phyloP scores from a whole-genome alignment of 2,113 vertebrate species.

The Turdus rufiventris region DNA sequence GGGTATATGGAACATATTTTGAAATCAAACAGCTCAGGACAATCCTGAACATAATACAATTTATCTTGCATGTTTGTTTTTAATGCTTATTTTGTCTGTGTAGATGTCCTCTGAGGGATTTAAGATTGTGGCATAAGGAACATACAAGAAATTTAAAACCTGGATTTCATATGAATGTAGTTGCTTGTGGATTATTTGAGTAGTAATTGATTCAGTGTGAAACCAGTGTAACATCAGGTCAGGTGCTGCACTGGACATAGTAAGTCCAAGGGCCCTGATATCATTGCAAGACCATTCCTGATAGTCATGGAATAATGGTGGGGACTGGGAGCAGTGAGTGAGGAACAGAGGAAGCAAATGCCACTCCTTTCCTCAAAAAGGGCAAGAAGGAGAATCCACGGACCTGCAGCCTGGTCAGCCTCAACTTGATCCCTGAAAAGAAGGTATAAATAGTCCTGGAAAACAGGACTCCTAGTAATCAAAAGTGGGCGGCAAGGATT shows the following conservation, averaged over 20 bases:
- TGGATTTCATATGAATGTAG: not conserved
- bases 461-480: not conserved
- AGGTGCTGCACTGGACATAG: not conserved
- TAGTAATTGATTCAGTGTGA: not conserved
- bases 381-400: not conserved
- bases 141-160: not conserved
- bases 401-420: not conserved
- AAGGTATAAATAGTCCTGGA: not conserved
- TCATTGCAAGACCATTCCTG: not conserved
- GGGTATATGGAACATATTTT: not conserved
- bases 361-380: not conserved
- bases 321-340: not conserved
- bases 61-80: not conserved
- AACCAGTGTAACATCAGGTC: not conserved
- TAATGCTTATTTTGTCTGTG: not conserved
- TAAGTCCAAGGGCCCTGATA: not conserved
- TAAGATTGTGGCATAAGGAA: not conserved
- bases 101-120: not conserved
- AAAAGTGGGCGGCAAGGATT: not conserved
- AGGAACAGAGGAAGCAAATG: not conserved
- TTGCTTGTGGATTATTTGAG: not conserved
- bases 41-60: not conserved
- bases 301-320: not conserved
- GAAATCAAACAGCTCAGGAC: not conserved
- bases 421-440: not conserved